Base-by-base conservation (phyloP, 2,888 invertebrate species). In the Epistrophella euchroma region DNA sequence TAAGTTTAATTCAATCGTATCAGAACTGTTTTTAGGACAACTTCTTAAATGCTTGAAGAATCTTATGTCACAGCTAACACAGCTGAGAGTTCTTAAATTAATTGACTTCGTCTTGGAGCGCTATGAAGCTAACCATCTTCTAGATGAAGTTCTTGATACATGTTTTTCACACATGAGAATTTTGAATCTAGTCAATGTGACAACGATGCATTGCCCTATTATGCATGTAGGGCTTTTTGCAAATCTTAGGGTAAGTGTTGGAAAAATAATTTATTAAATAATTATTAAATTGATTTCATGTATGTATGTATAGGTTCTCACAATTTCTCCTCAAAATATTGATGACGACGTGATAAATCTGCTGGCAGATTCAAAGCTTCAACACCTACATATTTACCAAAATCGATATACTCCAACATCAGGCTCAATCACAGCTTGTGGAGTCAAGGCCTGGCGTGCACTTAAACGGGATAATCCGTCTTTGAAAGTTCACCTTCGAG, bases 201-300 rank as follows among this genome's bases (percentile, higher is more conserved):
- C 97, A 0, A 95, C 95, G 88, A 92, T 93, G 6, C 94, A 94
- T 60, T 96, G 95, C 89, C 95, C 96, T 37, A 93, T 97, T 22
- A 92, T 96, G 83, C 96, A 97, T 89, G 94, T 96, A 32, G 96
- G 96, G 0, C 94, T 96, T 35, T 97, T 97, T 90, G 91, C 96
- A 28, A 96, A 96, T 91, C 93, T 97, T 74, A 93, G 94, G 90
- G 96, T 95, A 72, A 88, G 87, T 50, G 87, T 50, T 15, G 2
- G 10, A 7, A n/a, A 2, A 9, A n/a, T n/a, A 50, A 28, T 37
- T n/a, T 11, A 19, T 10, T 22, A 28, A 70, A 6, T 10, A 1
- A 13, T n/a, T 35, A 45, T 43, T 52, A 13, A 68, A 37, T 55
- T 66, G 3, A 17, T 17, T 19, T 22, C 19, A 35, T 50, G 13